Evolutionary conservation across 2,888 invertebrate genomes (phyloP).

Genomic region (Lepas anatifera): DNA sequence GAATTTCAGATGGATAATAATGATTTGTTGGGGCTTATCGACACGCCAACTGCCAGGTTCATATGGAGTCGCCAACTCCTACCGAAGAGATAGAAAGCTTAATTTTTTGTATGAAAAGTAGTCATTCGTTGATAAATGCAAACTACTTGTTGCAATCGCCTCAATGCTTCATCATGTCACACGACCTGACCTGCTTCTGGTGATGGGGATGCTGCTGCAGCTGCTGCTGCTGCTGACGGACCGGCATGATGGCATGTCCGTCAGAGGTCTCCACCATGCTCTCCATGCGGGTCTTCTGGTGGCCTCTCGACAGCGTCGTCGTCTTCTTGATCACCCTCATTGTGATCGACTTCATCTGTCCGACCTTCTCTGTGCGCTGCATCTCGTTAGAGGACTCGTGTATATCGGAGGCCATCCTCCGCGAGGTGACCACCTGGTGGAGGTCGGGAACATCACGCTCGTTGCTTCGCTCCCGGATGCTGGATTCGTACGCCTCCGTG

Average conservation of each 20-base stretch:
- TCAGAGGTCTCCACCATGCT: slow-evolving; percentile 25
- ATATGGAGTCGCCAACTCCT: too few species aligned
- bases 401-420: slow-evolving; percentile 25
- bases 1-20: too few species aligned
- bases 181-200: background rate
- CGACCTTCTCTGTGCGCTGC: slow-evolving; percentile 23
- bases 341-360: slow-evolving; percentile 24
- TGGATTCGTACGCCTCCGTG: background rate
- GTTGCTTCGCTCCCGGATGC: background rate
- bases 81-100: too few species aligned
- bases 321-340: slow-evolving; percentile 26
- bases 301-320: slow-evolving; percentile 24
- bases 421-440: slow-evolving; percentile 24
- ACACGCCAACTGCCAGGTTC: too few species aligned
- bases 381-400: slow-evolving; percentile 23
- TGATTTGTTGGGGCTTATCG: too few species aligned
- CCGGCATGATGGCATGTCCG: slow-evolving; percentile 16
- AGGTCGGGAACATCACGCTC: slow-evolving; percentile 17
- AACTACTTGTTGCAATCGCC: too few species aligned
- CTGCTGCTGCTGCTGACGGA: background rate
- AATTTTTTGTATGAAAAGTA: too few species aligned
- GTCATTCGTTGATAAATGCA: too few species aligned
- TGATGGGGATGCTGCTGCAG: background rate
- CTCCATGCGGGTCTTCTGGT: slow-evolving; percentile 24
- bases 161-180: too few species aligned